Conservation (phyloP, 2,888 invertebrate genomes). For the Cheiracanthium punctorium region DNA sequence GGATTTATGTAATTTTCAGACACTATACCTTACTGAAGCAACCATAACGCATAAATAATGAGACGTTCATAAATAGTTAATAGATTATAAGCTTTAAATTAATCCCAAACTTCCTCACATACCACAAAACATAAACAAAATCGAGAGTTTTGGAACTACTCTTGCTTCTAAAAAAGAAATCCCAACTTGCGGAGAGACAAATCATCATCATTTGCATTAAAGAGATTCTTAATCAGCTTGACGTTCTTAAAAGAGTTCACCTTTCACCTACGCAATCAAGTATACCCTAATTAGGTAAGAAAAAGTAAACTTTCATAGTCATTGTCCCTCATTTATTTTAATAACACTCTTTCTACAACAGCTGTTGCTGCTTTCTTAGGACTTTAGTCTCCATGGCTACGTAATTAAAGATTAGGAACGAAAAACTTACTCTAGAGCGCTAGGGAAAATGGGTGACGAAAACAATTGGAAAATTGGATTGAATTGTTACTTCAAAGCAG, state of each 20-base stretch:
- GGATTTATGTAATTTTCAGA: no score
- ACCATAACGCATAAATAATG: no score
- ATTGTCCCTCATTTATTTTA: not conserved
- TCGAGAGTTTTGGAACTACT: no score
- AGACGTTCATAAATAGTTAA: no score
- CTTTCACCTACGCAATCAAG: not conserved
- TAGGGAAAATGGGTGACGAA: conserved; percentile 6
- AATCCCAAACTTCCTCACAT: no score
- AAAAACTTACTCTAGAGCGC: conserved; percentile 31
- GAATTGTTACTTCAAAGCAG: conserved; percentile 46
- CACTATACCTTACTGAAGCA: no score
- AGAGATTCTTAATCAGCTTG: no score
- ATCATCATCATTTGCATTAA: no score
- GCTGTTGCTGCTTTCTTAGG: not conserved
- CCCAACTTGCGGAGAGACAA: no score
- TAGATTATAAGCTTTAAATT: no score
- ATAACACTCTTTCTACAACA: not conserved
- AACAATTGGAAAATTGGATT: conserved; percentile 46
- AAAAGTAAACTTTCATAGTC: not conserved
- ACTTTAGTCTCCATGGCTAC: conserved; percentile 40
- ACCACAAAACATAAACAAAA: no score
- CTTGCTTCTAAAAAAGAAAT: no score
- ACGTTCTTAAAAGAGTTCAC: not conserved
- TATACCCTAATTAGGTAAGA: not conserved
- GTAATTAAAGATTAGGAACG: conserved; percentile 58